Evolutionary conservation across 2,113 vertebrate genomes (phyloP).

Genomic region (Apaloderma vittatum): DNA sequence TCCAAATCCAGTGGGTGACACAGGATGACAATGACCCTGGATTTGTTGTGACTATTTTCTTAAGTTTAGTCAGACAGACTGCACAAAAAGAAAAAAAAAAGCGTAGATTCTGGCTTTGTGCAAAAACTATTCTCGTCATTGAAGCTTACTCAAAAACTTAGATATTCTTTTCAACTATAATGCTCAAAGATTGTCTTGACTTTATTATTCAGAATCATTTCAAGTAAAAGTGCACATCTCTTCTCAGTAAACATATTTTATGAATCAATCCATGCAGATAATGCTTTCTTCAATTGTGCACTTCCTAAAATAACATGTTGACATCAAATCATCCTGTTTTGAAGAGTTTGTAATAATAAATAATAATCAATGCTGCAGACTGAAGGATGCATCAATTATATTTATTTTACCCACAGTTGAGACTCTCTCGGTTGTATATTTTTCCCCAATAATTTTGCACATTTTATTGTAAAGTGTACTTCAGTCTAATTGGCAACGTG

Average conservation of each 20-base stretch:
- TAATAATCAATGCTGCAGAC: conserved; percentile 72
- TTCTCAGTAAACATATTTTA: conserved; percentile 72
- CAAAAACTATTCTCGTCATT: conserved; percentile 46
- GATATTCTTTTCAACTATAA: conserved; percentile 34
- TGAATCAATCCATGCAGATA: conserved; percentile 69
- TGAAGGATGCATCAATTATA: conserved; percentile 70
- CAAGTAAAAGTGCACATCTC: conserved; percentile 57
- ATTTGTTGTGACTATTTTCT: conserved; percentile 40
- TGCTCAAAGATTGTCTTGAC: conserved; percentile 38
- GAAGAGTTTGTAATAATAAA: conserved; percentile 78
- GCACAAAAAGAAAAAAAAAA: not conserved
- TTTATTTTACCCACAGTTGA: conserved; percentile 62
- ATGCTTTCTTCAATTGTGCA: conserved; percentile 46
- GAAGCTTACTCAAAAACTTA: conserved; percentile 62
- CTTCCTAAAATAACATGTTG: conserved; percentile 72
- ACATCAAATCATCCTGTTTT: conserved; percentile 70
- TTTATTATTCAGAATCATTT: conserved; percentile 71
- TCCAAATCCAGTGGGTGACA: conserved; percentile 70
- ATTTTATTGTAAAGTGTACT: conserved; percentile 64
- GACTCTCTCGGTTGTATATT: conserved; percentile 31
- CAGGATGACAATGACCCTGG: conserved; percentile 55
- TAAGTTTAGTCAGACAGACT: conserved; percentile 28
- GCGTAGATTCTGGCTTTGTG: conserved; percentile 9
- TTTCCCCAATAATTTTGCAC: conserved; percentile 57
- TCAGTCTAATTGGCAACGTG: conserved; percentile 70